A percentile compares a stretch with the other conserved stretches of the same genome.
Conservation (phyloP, 2,797 vertebrate genomes). For the Falco cherrug region DNA sequence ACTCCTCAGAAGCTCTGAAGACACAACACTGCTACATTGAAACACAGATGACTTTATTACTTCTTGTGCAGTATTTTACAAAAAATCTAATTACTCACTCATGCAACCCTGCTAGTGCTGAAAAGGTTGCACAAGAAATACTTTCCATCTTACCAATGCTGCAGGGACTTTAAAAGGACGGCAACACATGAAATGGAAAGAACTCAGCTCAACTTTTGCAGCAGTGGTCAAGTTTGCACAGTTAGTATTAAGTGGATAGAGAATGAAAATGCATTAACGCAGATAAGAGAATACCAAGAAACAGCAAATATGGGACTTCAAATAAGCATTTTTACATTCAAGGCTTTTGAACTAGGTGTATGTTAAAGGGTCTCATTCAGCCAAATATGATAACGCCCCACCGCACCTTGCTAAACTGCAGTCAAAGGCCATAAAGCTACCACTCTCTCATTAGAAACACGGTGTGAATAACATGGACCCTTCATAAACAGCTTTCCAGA, state of each 20-base stretch:
- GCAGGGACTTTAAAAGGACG: neutral
- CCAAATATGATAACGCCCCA: fast-evolving
- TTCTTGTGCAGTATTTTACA: neutral
- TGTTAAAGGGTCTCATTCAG: neutral
- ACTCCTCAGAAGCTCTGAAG: conserved; percentile 21
- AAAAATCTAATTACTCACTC: neutral
- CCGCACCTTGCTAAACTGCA: neutral
- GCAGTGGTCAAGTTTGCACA: neutral
- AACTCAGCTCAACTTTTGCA: neutral
- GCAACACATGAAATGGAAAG: neutral
- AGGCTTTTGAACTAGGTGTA: neutral
- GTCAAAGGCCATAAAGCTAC: neutral
- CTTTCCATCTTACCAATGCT: neutral
- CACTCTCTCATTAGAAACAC: neutral
- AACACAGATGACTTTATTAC: conserved; percentile 31
- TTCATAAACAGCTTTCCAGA: neutral
- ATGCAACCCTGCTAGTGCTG: neutral
- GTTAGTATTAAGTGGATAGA: neutral
- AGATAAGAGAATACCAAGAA: neutral
- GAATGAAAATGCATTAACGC: neutral
- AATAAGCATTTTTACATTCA: neutral
- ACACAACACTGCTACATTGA: neutral
- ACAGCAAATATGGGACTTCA: neutral
- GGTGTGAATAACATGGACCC: neutral
- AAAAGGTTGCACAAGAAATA: neutral